phyloP scores from a whole-genome alignment of 2,888 invertebrate genomes.

The Suillia variegata region DNA sequence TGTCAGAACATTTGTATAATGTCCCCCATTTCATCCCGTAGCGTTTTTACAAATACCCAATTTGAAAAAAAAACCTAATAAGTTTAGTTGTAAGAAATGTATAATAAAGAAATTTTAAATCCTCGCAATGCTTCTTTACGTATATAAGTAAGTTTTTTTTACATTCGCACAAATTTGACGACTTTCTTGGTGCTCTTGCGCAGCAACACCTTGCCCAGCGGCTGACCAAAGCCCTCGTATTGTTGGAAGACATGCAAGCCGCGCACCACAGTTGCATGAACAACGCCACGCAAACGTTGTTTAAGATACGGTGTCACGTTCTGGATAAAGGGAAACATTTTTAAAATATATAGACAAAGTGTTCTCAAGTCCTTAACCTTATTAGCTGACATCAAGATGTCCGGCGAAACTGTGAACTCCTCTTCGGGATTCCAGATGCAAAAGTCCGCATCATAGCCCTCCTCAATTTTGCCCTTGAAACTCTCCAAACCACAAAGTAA shows the following conservation, averaged over 20 bases:
- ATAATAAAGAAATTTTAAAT: no score
- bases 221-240: constrained; percentile 57
- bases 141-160: no score
- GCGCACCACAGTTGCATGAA: constrained; percentile 70
- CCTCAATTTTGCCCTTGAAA: constrained; percentile 68
- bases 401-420: constrained; percentile 64
- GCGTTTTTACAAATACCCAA: no score
- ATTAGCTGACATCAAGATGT: constrained; percentile 71
- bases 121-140: no score
- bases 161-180: constrained; percentile 55
- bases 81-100: no score
- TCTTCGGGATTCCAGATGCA: constrained; percentile 74
- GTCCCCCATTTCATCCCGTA: no score
- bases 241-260: constrained; percentile 67
- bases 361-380: constrained; percentile 61
- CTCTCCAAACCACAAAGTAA: constrained; percentile 67
- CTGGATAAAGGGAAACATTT: constrained; percentile 56
- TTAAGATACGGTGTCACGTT: constrained; percentile 72
- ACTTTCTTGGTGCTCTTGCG: constrained; percentile 52
- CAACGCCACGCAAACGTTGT: constrained; percentile 66
- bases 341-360: background rate
- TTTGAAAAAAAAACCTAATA: no score
- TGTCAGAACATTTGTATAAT: no score
- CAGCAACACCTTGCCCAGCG: constrained; percentile 56
- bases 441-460: constrained; percentile 74